Evolutionary conservation across 2,888 invertebrate genomes (phyloP).

Genomic region (Drosophila multiciliata): DNA sequence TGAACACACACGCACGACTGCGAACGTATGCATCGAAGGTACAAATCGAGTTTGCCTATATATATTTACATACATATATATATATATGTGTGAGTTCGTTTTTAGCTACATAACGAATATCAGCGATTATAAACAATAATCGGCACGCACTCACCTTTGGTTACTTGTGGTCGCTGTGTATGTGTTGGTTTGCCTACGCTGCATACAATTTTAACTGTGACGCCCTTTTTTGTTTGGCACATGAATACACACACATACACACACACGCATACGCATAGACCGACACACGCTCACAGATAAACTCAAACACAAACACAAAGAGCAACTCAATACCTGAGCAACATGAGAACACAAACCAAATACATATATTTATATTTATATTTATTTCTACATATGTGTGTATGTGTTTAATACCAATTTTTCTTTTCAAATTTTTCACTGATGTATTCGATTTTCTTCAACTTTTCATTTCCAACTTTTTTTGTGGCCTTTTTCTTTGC

Average conservation of each 20-base stretch:
- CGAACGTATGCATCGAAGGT: slow-evolving; percentile 27
- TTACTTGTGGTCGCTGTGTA: slow-evolving; percentile 30
- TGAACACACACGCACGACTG: slow-evolving; percentile 1
- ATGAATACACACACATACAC: slow-evolving; percentile 40
- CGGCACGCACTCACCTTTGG: slow-evolving; percentile 74
- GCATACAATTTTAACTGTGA: slow-evolving; percentile 68
- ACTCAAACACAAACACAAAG: slow-evolving; percentile 14
- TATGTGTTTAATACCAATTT: slow-evolving; percentile 45
- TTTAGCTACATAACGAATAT: slow-evolving; percentile 25
- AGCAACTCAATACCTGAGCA: slow-evolving; percentile 22
- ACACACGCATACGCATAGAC: slow-evolving; percentile 12
- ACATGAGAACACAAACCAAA: slow-evolving; percentile 27
- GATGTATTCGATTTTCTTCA: slow-evolving; percentile 50
- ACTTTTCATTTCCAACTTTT: slow-evolving; percentile 47
- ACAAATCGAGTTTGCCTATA: slow-evolving; percentile 30
- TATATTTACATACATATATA: slow-evolving; percentile 20
- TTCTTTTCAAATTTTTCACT: slow-evolving; percentile 52
- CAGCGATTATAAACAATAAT: slow-evolving; percentile 66
- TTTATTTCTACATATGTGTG: slow-evolving; percentile 17
- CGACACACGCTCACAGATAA: slow-evolving; percentile 4
- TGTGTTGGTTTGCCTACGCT: slow-evolving; percentile 51
- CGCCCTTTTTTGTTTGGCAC: slow-evolving; percentile 74
- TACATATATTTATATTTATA: slow-evolving; percentile 15
- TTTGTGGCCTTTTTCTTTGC: slow-evolving; percentile 39
- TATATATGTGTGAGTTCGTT: slow-evolving; percentile 20